Percentiles rank a stretch among this genome's conserved stretches.
phyloP scores from a whole-genome alignment of 2,888 invertebrate genomes.

The Anthophora plumipes region DNA sequence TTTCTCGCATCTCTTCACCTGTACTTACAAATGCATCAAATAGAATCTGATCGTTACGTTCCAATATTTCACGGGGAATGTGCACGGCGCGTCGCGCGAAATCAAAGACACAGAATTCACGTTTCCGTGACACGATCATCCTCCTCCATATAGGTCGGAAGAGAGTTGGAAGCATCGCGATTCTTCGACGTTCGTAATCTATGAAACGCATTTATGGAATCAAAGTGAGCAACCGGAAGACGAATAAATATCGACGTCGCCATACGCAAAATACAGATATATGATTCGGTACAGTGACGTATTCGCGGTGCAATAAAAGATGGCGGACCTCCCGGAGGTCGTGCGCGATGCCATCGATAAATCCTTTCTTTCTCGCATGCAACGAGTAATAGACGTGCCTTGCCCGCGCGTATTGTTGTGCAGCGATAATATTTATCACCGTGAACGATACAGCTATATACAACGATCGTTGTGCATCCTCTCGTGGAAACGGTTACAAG shows the following conservation, averaged over 20 bases:
- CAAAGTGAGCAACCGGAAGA: slow-evolving; percentile 25
- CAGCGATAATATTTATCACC: slow-evolving; percentile 63
- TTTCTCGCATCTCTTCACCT: too few relatives aligned
- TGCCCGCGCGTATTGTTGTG: slow-evolving; percentile 60
- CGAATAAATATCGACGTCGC: slow-evolving; percentile 48
- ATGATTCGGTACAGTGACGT: slow-evolving; percentile 31
- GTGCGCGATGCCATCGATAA: slow-evolving; percentile 62
- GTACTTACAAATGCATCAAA: background rate
- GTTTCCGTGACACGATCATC: slow-evolving; percentile 4
- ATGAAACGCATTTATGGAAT: slow-evolving; percentile 18
- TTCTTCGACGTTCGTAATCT: slow-evolving; percentile 12
- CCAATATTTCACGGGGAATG: slow-evolving; percentile 6
- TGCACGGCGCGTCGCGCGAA: background rate
- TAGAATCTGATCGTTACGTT: background rate
- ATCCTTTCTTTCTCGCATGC: slow-evolving; percentile 60
- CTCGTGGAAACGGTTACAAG: slow-evolving; percentile 64
- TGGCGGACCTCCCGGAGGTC: slow-evolving; percentile 40
- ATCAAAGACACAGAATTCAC: background rate
- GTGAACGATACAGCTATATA: slow-evolving; percentile 7
- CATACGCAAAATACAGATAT: background rate
- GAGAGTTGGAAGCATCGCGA: too few relatives aligned
- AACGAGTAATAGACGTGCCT: slow-evolving; percentile 52
- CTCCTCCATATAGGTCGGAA: too few relatives aligned
- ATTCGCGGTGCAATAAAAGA: slow-evolving; percentile 54
- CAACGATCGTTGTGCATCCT: slow-evolving; percentile 44